These are phyloP conservation scores for Cephus pulcher DNA, from an alignment of 2,888 invertebrate species.

Conservation along the genomic window DNA sequence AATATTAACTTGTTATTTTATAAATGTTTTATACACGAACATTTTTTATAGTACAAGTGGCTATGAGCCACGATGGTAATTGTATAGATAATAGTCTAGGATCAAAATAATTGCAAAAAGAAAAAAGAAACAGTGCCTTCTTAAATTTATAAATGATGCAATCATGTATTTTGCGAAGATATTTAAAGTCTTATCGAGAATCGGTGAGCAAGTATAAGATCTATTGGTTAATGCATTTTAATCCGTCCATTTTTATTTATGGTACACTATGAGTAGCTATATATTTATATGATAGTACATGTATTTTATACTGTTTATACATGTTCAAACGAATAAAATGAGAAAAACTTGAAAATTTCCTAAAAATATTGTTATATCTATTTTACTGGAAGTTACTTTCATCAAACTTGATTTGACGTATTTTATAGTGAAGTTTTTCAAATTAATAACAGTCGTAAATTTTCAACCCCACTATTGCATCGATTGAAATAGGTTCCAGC, in stretches of 20 bases:
- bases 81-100: not conserved
- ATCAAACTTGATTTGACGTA: not conserved
- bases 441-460: not conserved
- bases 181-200: not conserved
- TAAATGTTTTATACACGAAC: not conserved
- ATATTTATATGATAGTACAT: slow-evolving; percentile 10
- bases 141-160: not conserved
- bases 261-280: slow-evolving; percentile 17
- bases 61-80: not conserved
- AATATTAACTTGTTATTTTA: not conserved
- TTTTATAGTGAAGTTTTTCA: not conserved
- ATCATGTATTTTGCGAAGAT: not conserved
- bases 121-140: not conserved
- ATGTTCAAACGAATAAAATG: slow-evolving; percentile 1
- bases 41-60: not conserved
- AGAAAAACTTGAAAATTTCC: slow-evolving; percentile 3
- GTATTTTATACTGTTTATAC: slow-evolving; percentile 14
- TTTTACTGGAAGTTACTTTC: not conserved
- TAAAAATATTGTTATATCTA: not conserved
- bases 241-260: slow-evolving; percentile 22
- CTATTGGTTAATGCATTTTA: slow-evolving; percentile 15
- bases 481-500: not conserved
- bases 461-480: not conserved
- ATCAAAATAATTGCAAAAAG: not conserved
- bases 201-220: not conserved